Evolutionary conservation across 2,888 invertebrate genomes (phyloP).

Genomic region (Tetanocera ferruginea): DNA sequence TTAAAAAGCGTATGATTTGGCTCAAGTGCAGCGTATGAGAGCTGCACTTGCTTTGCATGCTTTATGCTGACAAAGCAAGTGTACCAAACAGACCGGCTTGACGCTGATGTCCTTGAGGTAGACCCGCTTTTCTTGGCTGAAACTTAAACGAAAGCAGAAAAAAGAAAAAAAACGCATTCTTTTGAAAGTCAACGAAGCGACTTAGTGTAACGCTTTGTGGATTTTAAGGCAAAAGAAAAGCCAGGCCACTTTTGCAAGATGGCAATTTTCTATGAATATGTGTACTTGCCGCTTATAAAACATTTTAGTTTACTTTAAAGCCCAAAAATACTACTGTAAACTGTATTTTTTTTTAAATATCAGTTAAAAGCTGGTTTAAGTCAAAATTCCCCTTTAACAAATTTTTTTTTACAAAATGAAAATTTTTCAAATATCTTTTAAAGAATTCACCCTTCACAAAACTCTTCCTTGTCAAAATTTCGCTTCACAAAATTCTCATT

Average conservation of each 20-base stretch:
- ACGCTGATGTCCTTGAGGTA: slow-evolving; percentile 9
- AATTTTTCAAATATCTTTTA: too few relatives aligned
- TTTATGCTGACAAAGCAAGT: not conserved
- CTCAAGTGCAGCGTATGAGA: slow-evolving; percentile 3
- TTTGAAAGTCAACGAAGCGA: slow-evolving; percentile 25
- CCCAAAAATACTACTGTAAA: too few relatives aligned
- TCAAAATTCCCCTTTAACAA: too few relatives aligned
- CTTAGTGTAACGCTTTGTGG: slow-evolving; percentile 5
- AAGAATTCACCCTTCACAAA: too few relatives aligned
- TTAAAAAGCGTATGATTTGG: slow-evolving; percentile 31
- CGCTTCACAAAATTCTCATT: too few relatives aligned
- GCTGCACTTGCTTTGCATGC: slow-evolving; percentile 23
- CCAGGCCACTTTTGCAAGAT: not conserved
- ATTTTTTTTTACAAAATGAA: too few relatives aligned
- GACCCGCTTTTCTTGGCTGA: not conserved
- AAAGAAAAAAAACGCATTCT: not conserved
- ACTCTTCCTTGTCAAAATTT: too few relatives aligned
- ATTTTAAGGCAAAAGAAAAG: not conserved
- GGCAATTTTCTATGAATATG: not conserved
- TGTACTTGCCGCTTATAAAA: too few relatives aligned
- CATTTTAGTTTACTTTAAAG: too few relatives aligned
- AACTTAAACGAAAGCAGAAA: not conserved
- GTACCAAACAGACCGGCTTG: slow-evolving; percentile 20
- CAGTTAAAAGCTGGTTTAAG: too few relatives aligned
- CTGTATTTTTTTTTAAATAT: too few relatives aligned